These are phyloP conservation scores for Ciconia stormi DNA, from an alignment of 2,113 vertebrate genomes.

Conservation along the genomic window DNA sequence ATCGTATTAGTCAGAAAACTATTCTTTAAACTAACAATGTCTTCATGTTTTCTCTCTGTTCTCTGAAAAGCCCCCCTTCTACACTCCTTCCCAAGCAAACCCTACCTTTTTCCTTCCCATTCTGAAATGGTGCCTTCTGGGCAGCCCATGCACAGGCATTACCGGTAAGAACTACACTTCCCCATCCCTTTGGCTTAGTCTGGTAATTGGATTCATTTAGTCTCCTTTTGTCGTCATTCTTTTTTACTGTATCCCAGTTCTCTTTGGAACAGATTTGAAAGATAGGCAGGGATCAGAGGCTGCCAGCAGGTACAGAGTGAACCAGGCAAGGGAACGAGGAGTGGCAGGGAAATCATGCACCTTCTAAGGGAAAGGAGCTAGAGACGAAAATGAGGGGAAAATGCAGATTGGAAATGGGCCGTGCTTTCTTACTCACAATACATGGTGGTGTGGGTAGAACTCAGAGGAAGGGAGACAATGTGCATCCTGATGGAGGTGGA, in stretches of 20 bases:
- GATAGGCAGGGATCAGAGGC: conserved; percentile 38
- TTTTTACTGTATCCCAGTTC: conserved; percentile 38
- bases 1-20: not conserved
- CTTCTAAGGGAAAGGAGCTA: not conserved
- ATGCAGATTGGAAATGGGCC: not conserved
- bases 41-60: not conserved
- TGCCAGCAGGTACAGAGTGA: not conserved
- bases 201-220: conserved; percentile 62
- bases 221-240: conserved; percentile 57
- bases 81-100: not conserved
- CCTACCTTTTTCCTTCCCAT: not conserved
- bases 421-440: not conserved
- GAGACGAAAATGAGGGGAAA: not conserved
- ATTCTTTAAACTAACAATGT: not conserved
- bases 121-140: conserved; percentile 4
- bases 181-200: not conserved
- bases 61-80: not conserved
- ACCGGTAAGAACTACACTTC: not conserved
- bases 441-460: not conserved
- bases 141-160: not conserved
- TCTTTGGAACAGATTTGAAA: conserved; percentile 44
- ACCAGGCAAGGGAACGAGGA: not conserved
- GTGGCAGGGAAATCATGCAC: not conserved
- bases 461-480: not conserved
- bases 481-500: not conserved